Evolutionary conservation across 2,797 vertebrate genomes (phyloP).

Genomic region (Sardinella longiceps): DNA sequence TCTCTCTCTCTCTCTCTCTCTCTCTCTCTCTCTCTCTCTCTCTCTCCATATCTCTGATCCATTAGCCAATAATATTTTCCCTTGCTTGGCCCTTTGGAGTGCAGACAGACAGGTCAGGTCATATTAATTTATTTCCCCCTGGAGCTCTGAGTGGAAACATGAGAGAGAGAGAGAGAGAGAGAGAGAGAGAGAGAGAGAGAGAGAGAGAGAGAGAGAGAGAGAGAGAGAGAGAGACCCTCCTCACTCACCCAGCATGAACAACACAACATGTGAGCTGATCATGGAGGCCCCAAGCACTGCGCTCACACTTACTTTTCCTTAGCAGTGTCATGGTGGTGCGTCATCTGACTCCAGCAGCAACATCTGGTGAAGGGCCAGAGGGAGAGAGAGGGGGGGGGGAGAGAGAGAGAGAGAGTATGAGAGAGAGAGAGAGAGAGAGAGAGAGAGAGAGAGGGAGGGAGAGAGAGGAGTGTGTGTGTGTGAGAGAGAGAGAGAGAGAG

Average conservation of each 20-base stretch:
- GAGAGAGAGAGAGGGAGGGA: background rate
- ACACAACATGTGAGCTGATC: background rate
- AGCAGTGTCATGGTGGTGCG: constrained; percentile 69
- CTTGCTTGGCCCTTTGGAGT: background rate
- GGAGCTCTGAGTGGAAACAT: background rate
- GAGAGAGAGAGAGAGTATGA: background rate
- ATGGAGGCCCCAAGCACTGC: background rate
- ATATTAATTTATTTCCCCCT: background rate
- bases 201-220: too few relatives aligned
- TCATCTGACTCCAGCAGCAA: constrained; percentile 44
- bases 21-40: too few relatives aligned
- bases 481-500: background rate
- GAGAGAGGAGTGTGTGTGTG: background rate
- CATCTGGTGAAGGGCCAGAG: constrained; percentile 56
- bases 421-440: constrained; percentile 17
- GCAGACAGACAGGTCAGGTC: background rate
- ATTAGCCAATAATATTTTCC: too few relatives aligned
- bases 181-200: too few relatives aligned
- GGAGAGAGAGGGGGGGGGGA: background rate
- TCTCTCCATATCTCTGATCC: too few relatives aligned
- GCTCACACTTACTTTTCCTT: constrained; percentile 70
- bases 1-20: too few relatives aligned
- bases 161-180: too few relatives aligned
- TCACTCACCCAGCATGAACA: too few relatives aligned
- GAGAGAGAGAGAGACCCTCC: too few relatives aligned